phyloP scores from a whole-genome alignment of 2,113 vertebrate species.

The Poecile atricapillus region DNA sequence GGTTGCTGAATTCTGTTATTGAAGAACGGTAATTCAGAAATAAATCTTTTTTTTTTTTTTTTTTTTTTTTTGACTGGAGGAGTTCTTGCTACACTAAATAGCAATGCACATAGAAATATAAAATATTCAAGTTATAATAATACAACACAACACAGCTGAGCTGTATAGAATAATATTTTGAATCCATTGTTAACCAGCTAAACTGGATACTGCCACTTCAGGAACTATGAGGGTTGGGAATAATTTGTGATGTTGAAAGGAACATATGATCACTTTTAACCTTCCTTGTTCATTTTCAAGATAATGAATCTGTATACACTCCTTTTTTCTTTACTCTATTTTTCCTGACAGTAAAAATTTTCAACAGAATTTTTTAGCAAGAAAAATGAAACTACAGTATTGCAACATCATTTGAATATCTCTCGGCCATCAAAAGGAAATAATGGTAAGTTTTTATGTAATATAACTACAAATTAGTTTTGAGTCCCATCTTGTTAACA shows the following conservation, averaged over 20 bases:
- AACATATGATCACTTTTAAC: not conserved
- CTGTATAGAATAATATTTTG: not conserved
- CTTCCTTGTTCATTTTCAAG: not conserved
- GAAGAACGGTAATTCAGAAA: slow-evolving; percentile 23
- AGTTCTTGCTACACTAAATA: not conserved
- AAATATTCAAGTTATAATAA: not conserved
- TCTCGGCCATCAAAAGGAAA: not conserved
- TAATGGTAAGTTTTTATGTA: not conserved
- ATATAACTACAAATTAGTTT: not conserved
- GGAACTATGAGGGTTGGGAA: not conserved
- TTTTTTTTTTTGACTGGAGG: not conserved
- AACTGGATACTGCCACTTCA: not conserved
- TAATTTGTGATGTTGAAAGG: not conserved
- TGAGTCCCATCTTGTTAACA: not conserved
- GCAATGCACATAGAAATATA: not conserved
- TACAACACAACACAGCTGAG: not conserved
- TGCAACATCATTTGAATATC: not conserved
- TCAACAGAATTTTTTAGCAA: not conserved
- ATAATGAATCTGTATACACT: not conserved
- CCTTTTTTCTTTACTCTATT: not conserved
- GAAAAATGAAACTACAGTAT: not conserved
- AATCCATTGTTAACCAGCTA: not conserved
- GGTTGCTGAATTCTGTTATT: slow-evolving; percentile 33
- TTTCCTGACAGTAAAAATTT: not conserved
- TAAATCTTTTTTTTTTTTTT: not conserved